Percentiles rank a stretch among this genome's conserved stretches.
These are phyloP conservation scores for Chaetodon trifasciatus DNA, from an alignment of 2,797 vertebrate species.

Conservation along the genomic window DNA sequence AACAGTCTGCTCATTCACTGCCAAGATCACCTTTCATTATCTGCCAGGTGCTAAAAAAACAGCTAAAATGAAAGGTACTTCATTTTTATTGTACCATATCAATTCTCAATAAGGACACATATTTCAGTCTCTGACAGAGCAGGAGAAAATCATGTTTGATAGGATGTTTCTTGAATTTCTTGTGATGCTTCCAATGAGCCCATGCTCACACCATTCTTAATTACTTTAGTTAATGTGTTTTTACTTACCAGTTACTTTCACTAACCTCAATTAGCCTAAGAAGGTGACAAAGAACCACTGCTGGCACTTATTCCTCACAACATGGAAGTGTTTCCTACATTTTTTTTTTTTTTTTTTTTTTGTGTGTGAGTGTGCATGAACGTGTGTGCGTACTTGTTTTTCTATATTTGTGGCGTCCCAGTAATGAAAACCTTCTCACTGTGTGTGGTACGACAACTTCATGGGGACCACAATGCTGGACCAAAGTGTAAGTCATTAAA, in stretches of 20 bases:
- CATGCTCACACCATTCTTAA: conserved; percentile 68
- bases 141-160: conserved; percentile 56
- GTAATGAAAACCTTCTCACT: too few species aligned
- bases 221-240: conserved; percentile 82
- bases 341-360: conserved; percentile 17
- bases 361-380: neutral
- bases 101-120: conserved; percentile 51
- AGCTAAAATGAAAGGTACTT: conserved; percentile 38
- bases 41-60: conserved; percentile 40
- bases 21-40: conserved; percentile 33
- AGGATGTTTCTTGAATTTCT: conserved; percentile 57
- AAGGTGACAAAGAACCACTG: conserved; percentile 65
- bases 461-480: too few species aligned
- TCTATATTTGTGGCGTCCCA: too few species aligned
- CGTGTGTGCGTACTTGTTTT: too few species aligned
- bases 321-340: conserved; percentile 42
- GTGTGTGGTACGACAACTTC: too few species aligned
- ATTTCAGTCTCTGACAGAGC: conserved; percentile 44
- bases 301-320: conserved; percentile 66
- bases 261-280: conserved; percentile 84
- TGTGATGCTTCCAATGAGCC: conserved; percentile 56
- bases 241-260: conserved; percentile 82
- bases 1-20: neutral
- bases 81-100: conserved; percentile 36
- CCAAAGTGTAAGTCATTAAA: too few species aligned